Conservation (phyloP, 2,888 invertebrate species). For the Priocnemis perturbator region DNA sequence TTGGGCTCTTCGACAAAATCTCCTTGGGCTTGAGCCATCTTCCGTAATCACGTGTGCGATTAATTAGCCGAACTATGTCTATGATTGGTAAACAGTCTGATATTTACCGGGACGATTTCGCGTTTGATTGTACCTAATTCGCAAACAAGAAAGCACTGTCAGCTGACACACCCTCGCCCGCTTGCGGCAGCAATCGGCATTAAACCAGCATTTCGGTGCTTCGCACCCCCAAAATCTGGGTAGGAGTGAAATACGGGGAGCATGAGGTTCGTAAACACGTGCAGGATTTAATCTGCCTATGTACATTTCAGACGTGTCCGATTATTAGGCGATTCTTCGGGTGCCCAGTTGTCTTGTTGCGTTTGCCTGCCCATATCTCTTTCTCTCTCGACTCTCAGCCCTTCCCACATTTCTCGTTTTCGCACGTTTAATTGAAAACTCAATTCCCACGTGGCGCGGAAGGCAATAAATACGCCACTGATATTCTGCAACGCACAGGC, state of each 20-base stretch:
- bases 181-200: slow-evolving; percentile 61
- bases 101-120: slow-evolving; percentile 67
- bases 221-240: slow-evolving; percentile 36
- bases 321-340: too few relatives aligned
- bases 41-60: slow-evolving; percentile 19
- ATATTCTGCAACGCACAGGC: too few relatives aligned
- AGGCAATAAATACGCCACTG: too few relatives aligned
- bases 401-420: neutral
- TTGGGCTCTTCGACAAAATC: too few relatives aligned
- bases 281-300: neutral
- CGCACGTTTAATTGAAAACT: neutral
- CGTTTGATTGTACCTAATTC: slow-evolving; percentile 71
- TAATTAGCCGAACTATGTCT: slow-evolving; percentile 51
- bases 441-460: neutral
- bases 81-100: slow-evolving; percentile 60
- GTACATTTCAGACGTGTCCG: too few relatives aligned
- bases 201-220: slow-evolving; percentile 51
- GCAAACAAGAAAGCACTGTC: slow-evolving; percentile 66
- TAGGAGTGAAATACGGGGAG: slow-evolving; percentile 1
- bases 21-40: too few relatives aligned
- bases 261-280: slow-evolving; percentile 4
- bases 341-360: too few relatives aligned
- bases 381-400: neutral
- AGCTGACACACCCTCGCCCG: slow-evolving; percentile 52
- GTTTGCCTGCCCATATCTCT: too few relatives aligned